Evolutionary conservation across 2,113 vertebrate genomes (phyloP).

Genomic region (Apteryx owenii): DNA sequence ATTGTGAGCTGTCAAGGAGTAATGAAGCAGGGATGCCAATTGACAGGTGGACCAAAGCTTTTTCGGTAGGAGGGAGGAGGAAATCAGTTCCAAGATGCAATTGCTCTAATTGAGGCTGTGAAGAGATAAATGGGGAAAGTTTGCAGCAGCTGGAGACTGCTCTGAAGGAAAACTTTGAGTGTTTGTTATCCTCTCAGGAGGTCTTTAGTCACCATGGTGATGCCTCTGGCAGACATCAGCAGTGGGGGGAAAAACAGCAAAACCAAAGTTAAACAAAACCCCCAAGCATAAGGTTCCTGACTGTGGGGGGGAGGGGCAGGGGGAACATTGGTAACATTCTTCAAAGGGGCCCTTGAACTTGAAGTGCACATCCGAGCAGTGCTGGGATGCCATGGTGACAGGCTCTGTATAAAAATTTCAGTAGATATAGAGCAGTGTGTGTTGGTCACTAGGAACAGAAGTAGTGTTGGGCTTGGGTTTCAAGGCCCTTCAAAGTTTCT

Average conservation of each 20-base stretch:
- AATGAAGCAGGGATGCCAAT: slow-evolving; percentile 80
- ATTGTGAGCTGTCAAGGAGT: slow-evolving; percentile 76
- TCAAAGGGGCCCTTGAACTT: background rate
- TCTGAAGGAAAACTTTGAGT: slow-evolving; percentile 67
- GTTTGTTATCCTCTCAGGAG: slow-evolving; percentile 70
- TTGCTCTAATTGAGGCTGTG: slow-evolving; percentile 75
- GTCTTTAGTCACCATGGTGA: slow-evolving; percentile 68
- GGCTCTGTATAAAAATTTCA: background rate
- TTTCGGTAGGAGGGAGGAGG: slow-evolving; percentile 66
- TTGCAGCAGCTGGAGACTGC: slow-evolving; percentile 62
- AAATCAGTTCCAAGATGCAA: slow-evolving; percentile 64
- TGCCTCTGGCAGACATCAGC: slow-evolving; percentile 46
- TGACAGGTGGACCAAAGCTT: slow-evolving; percentile 79
- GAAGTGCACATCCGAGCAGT: background rate
- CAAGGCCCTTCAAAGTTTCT: background rate
- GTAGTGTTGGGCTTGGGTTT: background rate
- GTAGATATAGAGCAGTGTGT: background rate
- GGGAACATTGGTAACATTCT: background rate
- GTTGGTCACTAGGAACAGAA: background rate
- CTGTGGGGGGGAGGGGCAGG: background rate
- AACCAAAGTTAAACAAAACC: background rate
- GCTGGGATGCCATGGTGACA: background rate
- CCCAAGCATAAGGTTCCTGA: slow-evolving; percentile 5
- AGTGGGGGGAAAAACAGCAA: background rate
- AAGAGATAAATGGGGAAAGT: slow-evolving; percentile 74